Percentiles rank a stretch among this genome's conserved stretches.
Evolutionary conservation across 2,888 invertebrate species (phyloP).

Genomic region (Melanostoma scalare): DNA sequence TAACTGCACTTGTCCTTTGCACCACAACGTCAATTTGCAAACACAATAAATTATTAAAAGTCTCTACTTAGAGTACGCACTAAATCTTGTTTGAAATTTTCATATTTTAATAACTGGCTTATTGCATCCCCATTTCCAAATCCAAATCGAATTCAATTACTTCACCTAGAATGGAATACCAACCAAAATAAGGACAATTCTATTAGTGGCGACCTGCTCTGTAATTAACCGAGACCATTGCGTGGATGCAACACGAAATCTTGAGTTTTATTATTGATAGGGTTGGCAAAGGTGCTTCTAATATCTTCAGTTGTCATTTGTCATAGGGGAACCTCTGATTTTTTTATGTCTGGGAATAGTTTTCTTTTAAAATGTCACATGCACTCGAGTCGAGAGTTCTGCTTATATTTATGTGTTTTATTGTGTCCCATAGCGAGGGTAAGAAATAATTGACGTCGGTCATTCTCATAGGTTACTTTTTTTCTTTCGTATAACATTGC

Average conservation of each 20-base stretch:
- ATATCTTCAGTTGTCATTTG: conserved; percentile 52
- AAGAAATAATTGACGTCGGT: conserved; percentile 42
- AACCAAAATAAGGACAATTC: conserved; percentile 33
- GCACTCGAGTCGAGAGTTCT: conserved; percentile 36
- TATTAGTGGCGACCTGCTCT: conserved; percentile 48
- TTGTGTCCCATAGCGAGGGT: neutral
- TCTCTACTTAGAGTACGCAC: conserved; percentile 30
- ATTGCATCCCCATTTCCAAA: conserved; percentile 7
- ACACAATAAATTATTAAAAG: conserved; percentile 47
- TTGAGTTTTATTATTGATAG: conserved; percentile 31
- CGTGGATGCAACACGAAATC: conserved; percentile 16
- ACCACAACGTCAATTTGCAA: conserved; percentile 46
- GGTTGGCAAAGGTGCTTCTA: conserved; percentile 13
- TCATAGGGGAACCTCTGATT: conserved; percentile 29
- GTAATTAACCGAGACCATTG: conserved; percentile 44
- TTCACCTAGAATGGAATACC: neutral
- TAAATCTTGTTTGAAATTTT: conserved; percentile 47
- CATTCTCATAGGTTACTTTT: too few species aligned
- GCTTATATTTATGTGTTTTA: too few species aligned
- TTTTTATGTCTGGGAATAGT: conserved; percentile 43
- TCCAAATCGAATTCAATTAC: conserved; percentile 15
- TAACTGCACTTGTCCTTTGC: conserved; percentile 34
- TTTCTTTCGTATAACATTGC: conserved; percentile 26
- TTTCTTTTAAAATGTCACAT: conserved; percentile 62
- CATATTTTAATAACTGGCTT: conserved; percentile 27